Evolutionary conservation across 2,113 vertebrate species (phyloP).

Genomic region (Lophura nycthemera): DNA sequence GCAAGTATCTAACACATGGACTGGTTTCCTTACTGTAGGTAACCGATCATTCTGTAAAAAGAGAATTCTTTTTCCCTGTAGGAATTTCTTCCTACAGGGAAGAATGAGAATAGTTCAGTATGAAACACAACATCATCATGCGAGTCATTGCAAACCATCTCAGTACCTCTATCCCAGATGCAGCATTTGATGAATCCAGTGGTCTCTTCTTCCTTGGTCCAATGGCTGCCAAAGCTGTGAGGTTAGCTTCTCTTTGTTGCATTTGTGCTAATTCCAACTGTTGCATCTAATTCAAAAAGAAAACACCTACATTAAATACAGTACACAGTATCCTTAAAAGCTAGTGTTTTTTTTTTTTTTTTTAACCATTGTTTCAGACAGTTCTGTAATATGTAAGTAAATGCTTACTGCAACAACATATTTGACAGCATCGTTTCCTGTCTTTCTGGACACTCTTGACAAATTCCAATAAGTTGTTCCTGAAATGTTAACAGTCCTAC

Average conservation of each 20-base stretch:
- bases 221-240: constrained; percentile 93
- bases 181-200: constrained; percentile 66
- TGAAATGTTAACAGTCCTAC: rapidly evolving
- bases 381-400: background rate
- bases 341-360: background rate
- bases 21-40: background rate
- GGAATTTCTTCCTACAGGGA: background rate
- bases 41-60: background rate
- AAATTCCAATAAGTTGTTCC: background rate
- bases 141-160: background rate
- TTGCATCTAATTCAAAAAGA: constrained; percentile 83
- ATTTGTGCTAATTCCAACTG: constrained; percentile 90
- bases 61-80: background rate
- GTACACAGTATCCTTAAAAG: background rate
- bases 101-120: background rate
- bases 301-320: background rate
- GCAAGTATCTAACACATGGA: background rate
- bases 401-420: background rate
- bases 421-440: background rate
- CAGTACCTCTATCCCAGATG: constrained; percentile 82
- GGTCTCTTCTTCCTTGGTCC: constrained; percentile 92
- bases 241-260: constrained; percentile 91
- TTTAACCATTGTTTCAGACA: background rate
- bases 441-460: background rate
- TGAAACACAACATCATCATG: background rate